These are phyloP conservation scores for Malacoraja senta DNA, from an alignment of 2,797 vertebrate species.

Conservation along the genomic window DNA sequence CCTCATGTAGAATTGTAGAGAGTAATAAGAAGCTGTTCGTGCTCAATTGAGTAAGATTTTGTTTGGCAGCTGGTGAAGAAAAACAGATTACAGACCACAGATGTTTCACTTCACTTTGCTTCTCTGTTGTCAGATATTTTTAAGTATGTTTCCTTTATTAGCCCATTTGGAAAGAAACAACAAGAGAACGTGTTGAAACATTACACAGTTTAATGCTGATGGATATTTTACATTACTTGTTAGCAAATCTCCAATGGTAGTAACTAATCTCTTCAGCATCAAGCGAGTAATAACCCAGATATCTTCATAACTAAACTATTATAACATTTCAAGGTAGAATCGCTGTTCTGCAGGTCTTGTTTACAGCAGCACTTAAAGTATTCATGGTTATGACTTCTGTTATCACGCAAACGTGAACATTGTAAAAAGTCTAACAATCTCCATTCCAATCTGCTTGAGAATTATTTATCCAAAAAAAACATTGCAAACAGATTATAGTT, in stretches of 20 bases:
- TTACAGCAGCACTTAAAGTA: neutral
- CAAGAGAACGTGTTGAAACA: neutral
- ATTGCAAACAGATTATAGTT: neutral
- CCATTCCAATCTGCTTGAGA: neutral
- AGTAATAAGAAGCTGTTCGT: neutral
- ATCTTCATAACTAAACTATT: neutral
- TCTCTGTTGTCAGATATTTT: conserved; percentile 24
- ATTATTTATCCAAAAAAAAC: neutral
- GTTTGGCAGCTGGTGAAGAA: conserved; percentile 33
- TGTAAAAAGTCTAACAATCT: neutral
- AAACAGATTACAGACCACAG: neutral
- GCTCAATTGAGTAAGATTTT: conserved; percentile 20
- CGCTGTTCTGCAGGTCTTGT: neutral
- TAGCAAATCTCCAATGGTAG: neutral
- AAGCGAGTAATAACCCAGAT: neutral
- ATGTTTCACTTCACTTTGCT: conserved; percentile 10
- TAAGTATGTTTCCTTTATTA: conserved; percentile 31
- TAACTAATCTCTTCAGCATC: conserved; percentile 19
- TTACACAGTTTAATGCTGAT: conserved; percentile 8
- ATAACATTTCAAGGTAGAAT: neutral
- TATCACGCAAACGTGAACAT: neutral
- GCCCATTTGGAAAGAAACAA: conserved; percentile 19
- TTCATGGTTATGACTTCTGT: neutral
- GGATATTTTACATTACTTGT: neutral
- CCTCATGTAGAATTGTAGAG: neutral